Evolutionary conservation across 2,113 vertebrate species (phyloP), one percentile per base, ranked within the genome.

Genomic region (Eptesicus fuscus): DNA sequence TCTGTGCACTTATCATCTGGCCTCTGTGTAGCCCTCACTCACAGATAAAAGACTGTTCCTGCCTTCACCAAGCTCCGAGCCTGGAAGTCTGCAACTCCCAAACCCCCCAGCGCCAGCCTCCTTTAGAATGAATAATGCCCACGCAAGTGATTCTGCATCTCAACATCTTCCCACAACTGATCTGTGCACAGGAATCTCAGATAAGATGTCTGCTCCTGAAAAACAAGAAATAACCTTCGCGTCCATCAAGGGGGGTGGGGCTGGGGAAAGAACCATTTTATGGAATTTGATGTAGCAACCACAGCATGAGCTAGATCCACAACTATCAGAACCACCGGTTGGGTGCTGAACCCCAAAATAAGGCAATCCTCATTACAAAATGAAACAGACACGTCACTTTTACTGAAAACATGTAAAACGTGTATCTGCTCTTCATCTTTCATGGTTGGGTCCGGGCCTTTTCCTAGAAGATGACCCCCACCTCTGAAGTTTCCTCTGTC

Each of bases 171-270:
- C 23, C 61, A 30, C 44, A n/a, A 35, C 69, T 14, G 4, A 56
- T 1, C 10, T 9, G 28, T 0, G 47, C 51, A 17, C 1, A 51
- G 7, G 35, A 5, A 49, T 23, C 80, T 16, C 25, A 0, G 71
- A 16, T 3, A 35, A 59, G 53, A 5, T 20, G n/a, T 23, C 28
- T 28, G 63, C 6, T 79, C 28, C 73, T 18, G 22, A 53, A 76
- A 49, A 42, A 32, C 0, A 1, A 73, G 51, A 80, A 22, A 71
- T 5, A 44, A 49, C 49, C 17, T 47, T 78, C 18, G 25, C 8
- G 0, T 28, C 49, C 63, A 17, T 9, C 10, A 2, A 9, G 4
- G 3, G 47, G 16, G 11, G 5, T 5, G 22, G 44, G 40, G 4
- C 2, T 7, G 14, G 32, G 13, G 4, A 40, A 65, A 47, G 2